These are phyloP conservation scores for Bubalus kerabau DNA, from an alignment of 2,113 vertebrate genomes.

Conservation along the genomic window DNA sequence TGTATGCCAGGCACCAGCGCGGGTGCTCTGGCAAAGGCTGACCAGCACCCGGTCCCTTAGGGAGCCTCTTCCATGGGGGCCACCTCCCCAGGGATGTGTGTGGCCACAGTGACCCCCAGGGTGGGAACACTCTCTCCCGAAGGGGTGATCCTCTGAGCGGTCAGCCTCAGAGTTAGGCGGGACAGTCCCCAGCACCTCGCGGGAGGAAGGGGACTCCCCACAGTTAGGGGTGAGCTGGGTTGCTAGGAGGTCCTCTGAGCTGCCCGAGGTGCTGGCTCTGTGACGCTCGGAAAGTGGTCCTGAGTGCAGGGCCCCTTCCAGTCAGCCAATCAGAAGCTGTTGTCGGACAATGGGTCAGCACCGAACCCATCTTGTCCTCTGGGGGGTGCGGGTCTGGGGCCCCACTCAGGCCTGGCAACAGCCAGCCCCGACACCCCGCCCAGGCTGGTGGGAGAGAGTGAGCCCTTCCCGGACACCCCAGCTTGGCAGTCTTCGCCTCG, in stretches of 20 bases:
- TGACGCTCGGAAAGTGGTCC: neutral
- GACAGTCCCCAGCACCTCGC: too few relatives aligned
- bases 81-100: neutral
- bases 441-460: neutral
- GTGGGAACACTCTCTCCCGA: too few relatives aligned
- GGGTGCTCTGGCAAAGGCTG: fast-evolving
- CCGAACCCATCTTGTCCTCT: fast-evolving
- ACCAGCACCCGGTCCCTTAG: neutral
- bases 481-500: neutral
- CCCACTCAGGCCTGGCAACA: fast-evolving
- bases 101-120: neutral
- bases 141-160: fast-evolving
- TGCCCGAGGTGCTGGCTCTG: neutral
- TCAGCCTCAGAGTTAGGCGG: neutral
- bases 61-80: neutral
- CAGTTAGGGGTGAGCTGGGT: neutral
- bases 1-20: fast-evolving
- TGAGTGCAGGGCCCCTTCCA: too few relatives aligned
- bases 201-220: too few relatives aligned
- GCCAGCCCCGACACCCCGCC: neutral
- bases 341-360: neutral
- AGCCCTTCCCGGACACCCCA: neutral
- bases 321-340: slow-evolving; percentile 45
- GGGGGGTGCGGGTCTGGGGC: fast-evolving
- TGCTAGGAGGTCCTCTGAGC: neutral